These are phyloP conservation scores for Battus philenor DNA, from an alignment of 1,140 invertebrate species.

Conservation along the genomic window DNA sequence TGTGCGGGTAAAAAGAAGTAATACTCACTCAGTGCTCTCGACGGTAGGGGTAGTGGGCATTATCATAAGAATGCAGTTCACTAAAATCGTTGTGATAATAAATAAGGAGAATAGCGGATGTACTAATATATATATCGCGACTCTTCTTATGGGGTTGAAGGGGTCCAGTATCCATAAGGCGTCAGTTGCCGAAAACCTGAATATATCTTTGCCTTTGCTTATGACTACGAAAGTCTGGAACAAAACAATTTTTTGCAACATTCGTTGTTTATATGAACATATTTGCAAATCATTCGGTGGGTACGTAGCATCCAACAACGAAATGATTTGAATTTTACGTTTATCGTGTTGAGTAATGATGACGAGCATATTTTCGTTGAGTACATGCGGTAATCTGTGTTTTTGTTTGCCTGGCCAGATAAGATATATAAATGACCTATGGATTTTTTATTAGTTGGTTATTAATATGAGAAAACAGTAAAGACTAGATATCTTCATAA, in stretches of 20 bases:
- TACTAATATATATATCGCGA: conserved; percentile 97
- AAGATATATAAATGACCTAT: too few relatives aligned
- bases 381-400: too few relatives aligned
- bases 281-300: too few relatives aligned
- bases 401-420: too few relatives aligned
- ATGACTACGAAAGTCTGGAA: conserved; percentile 98
- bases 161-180: conserved; percentile 96
- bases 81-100: conserved; percentile 98
- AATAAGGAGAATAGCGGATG: conserved; percentile 98
- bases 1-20: conserved; percentile 9
- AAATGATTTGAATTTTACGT: too few relatives aligned
- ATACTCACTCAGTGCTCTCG: conserved; percentile 97
- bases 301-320: too few relatives aligned
- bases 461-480: too few relatives aligned
- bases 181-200: conserved; percentile 97
- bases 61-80: conserved; percentile 99
- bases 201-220: conserved; percentile 98
- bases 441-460: too few relatives aligned
- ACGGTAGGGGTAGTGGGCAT: conserved; percentile 94
- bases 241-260: conserved; percentile 48
- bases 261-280: too few relatives aligned
- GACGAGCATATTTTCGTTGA: too few relatives aligned
- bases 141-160: conserved; percentile 97
- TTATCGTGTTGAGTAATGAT: too few relatives aligned
- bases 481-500: too few relatives aligned